phyloP scores from a whole-genome alignment of 2,797 vertebrate genomes.

The Cichlasoma orientale region DNA sequence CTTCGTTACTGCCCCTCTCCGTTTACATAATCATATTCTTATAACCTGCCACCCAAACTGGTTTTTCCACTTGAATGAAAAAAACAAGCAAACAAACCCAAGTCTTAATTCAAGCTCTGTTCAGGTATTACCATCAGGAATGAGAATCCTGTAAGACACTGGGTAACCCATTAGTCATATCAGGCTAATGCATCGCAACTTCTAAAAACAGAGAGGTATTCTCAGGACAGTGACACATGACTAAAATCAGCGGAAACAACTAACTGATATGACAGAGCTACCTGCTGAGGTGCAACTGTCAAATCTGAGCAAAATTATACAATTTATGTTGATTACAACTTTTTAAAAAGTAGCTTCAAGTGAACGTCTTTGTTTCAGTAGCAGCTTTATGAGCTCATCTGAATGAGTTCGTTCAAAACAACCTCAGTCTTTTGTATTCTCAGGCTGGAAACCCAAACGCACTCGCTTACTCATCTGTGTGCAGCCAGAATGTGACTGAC shows the following conservation, averaged over 20 bases:
- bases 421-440: not conserved
- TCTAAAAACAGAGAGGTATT: conserved; percentile 28
- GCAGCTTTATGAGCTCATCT: not conserved
- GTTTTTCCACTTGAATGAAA: conserved; percentile 20
- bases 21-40: conserved; percentile 2
- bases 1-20: not conserved
- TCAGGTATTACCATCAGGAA: not conserved
- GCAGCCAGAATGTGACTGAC: not conserved
- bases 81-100: not conserved
- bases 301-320: not conserved
- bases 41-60: conserved; percentile 26
- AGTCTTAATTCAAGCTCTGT: not conserved
- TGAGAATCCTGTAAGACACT: not conserved
- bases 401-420: not conserved
- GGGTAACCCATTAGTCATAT: conserved; percentile 4
- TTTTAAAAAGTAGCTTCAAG: not conserved
- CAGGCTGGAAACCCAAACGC: not conserved
- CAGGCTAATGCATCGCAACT: not conserved
- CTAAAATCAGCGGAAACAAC: not conserved
- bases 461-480: not conserved
- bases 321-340: not conserved
- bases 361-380: not conserved
- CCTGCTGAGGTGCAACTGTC: not conserved
- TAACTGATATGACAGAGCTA: not conserved
- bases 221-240: not conserved